These are phyloP conservation scores for Apocheima hispidaria DNA, from an alignment of 2,888 invertebrate genomes.

Conservation along the genomic window DNA sequence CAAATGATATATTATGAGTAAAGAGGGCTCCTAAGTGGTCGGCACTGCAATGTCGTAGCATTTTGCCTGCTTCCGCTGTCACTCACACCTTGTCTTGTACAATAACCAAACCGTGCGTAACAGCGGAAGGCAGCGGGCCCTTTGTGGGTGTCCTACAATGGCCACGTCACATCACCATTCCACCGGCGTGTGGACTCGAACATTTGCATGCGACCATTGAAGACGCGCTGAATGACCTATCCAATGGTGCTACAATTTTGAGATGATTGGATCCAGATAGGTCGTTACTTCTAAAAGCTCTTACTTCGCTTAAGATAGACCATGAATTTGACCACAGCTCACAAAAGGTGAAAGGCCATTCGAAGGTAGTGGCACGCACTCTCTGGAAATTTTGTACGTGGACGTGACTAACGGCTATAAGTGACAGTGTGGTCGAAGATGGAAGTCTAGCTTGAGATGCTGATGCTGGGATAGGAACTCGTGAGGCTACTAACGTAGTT, in stretches of 20 bases:
- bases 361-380: too few relatives aligned
- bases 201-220: slow-evolving; percentile 26
- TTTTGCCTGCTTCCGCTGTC: slow-evolving; percentile 35
- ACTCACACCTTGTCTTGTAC: slow-evolving; percentile 36
- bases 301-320: not conserved
- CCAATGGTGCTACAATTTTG: slow-evolving; percentile 6
- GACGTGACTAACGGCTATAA: too few relatives aligned
- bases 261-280: slow-evolving; percentile 13
- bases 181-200: slow-evolving; percentile 16
- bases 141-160: slow-evolving; percentile 67
- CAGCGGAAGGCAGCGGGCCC: slow-evolving; percentile 68
- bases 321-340: not conserved
- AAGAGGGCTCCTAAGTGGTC: too few relatives aligned
- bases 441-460: too few relatives aligned
- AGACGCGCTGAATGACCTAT: slow-evolving; percentile 10
- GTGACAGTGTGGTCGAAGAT: too few relatives aligned
- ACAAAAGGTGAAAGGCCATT: not conserved
- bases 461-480: too few relatives aligned
- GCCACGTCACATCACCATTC: slow-evolving; percentile 28
- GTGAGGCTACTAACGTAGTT: too few relatives aligned
- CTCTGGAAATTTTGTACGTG: not conserved
- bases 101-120: slow-evolving; percentile 71
- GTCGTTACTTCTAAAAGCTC: not conserved
- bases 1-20: too few relatives aligned
- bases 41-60: too few relatives aligned